Percentiles rank a stretch among this genome's conserved stretches.
Evolutionary conservation across 2,113 vertebrate genomes (phyloP).

Genomic region (Tachuris rubrigastra): DNA sequence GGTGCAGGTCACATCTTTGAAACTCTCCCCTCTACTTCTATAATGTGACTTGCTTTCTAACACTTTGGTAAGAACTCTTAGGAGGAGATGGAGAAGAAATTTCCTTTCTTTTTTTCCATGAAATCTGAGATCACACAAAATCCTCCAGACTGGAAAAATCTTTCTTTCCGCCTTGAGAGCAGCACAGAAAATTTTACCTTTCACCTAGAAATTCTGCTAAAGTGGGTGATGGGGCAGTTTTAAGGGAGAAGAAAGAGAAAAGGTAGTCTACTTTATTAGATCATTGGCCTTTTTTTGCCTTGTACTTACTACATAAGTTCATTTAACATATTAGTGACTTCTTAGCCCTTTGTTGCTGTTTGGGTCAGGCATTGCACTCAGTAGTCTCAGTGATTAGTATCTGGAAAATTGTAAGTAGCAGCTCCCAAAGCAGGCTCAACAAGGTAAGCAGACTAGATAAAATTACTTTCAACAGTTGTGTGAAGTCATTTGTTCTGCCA

Average conservation of each 20-base stretch:
- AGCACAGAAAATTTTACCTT: not conserved
- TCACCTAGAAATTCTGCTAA: not conserved
- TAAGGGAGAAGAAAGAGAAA: not conserved
- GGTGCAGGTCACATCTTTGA: not conserved
- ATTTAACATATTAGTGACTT: not conserved
- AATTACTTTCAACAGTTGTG: not conserved
- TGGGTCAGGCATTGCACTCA: not conserved
- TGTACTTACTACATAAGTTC: not conserved
- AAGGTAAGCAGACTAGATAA: not conserved
- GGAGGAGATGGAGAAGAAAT: not conserved
- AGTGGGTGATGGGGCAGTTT: not conserved
- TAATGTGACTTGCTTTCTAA: not conserved
- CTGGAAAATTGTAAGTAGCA: not conserved
- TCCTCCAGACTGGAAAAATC: not conserved
- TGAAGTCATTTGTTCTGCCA: not conserved
- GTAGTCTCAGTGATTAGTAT: not conserved
- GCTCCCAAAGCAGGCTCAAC: not conserved
- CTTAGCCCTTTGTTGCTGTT: not conserved
- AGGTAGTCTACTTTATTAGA: not conserved
- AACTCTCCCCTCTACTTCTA: not conserved
- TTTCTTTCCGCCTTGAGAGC: not conserved
- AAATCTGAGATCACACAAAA: not conserved
- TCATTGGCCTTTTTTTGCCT: not conserved
- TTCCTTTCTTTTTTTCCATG: not conserved
- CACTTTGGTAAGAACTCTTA: not conserved